Evolutionary conservation across 2,797 vertebrate species (phyloP).

Genomic region (Threskiornis aethiopicus): DNA sequence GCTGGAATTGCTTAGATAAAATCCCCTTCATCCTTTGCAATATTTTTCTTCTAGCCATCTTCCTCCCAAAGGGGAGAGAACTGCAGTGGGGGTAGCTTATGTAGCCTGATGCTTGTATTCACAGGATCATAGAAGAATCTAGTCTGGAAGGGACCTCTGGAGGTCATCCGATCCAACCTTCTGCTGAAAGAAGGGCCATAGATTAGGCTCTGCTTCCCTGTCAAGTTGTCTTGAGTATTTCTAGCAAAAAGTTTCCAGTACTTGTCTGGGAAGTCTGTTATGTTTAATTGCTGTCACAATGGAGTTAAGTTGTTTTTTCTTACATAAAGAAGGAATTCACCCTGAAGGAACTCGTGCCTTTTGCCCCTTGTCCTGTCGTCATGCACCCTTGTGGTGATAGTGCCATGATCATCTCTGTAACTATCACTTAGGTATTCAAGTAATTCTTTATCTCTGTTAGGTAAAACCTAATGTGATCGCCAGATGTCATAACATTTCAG

Average conservation of each 20-base stretch:
- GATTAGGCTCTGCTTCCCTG: background rate
- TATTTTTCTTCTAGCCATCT: background rate
- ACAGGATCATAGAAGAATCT: background rate
- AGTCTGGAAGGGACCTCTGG: background rate
- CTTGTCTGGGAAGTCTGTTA: background rate
- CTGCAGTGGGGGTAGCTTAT: accelerated
- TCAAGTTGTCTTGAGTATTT: background rate
- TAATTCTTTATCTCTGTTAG: background rate
- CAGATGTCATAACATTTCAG: background rate
- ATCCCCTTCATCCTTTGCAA: background rate
- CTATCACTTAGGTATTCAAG: background rate
- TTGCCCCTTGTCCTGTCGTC: background rate
- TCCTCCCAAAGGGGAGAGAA: background rate
- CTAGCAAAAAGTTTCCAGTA: background rate
- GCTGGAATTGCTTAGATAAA: background rate
- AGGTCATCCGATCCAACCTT: background rate
- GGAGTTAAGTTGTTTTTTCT: background rate
- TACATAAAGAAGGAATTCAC: background rate
- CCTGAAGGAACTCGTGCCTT: background rate
- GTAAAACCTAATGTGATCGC: background rate
- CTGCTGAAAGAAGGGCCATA: background rate
- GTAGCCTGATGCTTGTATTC: background rate
- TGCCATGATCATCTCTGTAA: background rate
- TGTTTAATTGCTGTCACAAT: background rate
- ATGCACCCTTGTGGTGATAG: background rate